Evolutionary conservation across 2,888 invertebrate species (phyloP).

Genomic region (Tipula lateralis): DNA sequence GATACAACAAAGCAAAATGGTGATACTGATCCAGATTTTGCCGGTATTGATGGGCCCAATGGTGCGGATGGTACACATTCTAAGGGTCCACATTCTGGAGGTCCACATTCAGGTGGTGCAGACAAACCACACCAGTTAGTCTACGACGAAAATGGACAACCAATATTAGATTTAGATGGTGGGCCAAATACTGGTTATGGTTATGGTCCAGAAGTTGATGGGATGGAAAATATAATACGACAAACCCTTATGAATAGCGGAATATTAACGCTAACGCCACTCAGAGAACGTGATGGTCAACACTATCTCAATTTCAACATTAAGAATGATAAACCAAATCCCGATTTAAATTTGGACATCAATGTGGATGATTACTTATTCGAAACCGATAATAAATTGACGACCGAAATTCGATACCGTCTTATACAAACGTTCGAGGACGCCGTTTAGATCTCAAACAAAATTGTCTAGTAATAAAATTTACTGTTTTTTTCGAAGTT

Average conservation of each 20-base stretch:
- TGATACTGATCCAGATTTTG: too few species aligned
- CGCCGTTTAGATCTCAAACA: background rate
- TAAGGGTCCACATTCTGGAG: background rate
- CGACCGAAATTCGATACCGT: background rate
- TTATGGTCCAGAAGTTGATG: background rate
- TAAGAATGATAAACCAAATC: background rate
- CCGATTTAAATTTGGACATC: background rate
- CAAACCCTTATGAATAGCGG: background rate
- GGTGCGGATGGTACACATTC: background rate
- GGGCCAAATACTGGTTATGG: background rate
- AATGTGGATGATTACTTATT: background rate
- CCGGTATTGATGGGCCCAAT: background rate
- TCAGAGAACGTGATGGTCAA: background rate
- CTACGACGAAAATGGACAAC: too few species aligned
- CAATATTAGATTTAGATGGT: background rate
- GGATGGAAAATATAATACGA: background rate
- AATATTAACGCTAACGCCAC: background rate
- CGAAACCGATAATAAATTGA: background rate
- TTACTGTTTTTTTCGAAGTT: background rate
- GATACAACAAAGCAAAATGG: too few species aligned
- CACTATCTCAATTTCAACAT: background rate
- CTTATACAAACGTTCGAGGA: background rate
- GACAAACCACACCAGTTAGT: too few species aligned
- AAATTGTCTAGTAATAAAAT: background rate
- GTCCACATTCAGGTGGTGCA: background rate